These are phyloP conservation scores for Phainopepla nitens DNA, from an alignment of 2,113 vertebrate species.

Conservation along the genomic window DNA sequence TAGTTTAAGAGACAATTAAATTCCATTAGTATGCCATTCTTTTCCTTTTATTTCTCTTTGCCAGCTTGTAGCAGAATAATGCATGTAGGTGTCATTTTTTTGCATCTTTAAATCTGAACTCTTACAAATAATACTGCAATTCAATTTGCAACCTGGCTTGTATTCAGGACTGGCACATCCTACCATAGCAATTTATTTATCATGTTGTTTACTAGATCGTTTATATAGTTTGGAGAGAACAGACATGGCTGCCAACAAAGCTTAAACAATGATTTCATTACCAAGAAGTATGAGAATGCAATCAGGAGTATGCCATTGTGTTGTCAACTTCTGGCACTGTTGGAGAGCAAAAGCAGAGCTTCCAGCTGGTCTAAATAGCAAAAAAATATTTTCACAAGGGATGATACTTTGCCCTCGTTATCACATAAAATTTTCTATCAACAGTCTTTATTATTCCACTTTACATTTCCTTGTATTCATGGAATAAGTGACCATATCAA, in stretches of 20 bases:
- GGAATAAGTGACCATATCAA: not conserved
- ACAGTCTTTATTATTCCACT: not conserved
- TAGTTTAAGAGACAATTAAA: not conserved
- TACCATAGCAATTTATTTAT: conserved; percentile 11
- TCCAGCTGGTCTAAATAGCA: not conserved
- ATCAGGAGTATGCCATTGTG: not conserved
- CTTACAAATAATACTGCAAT: not conserved
- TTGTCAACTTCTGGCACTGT: not conserved
- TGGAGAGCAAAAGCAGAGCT: not conserved
- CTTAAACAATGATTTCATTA: not conserved
- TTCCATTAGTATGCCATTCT: not conserved
- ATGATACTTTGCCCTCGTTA: not conserved
- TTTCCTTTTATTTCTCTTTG: not conserved
- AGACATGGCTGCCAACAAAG: not conserved
- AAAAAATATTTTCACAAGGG: not conserved
- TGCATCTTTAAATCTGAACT: conserved; percentile 14
- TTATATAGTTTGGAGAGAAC: not conserved
- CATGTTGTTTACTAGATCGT: not conserved
- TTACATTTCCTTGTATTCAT: not conserved
- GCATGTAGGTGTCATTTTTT: not conserved
- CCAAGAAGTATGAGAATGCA: not conserved
- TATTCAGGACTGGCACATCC: not conserved
- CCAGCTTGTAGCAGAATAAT: not conserved
- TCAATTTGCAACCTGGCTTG: not conserved
- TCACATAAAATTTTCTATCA: not conserved